A percentile compares a stretch with the other conserved stretches of the same genome.
Evolutionary conservation across 2,797 vertebrate species (phyloP).

Genomic region (Gymnoscopelus microlampas): DNA sequence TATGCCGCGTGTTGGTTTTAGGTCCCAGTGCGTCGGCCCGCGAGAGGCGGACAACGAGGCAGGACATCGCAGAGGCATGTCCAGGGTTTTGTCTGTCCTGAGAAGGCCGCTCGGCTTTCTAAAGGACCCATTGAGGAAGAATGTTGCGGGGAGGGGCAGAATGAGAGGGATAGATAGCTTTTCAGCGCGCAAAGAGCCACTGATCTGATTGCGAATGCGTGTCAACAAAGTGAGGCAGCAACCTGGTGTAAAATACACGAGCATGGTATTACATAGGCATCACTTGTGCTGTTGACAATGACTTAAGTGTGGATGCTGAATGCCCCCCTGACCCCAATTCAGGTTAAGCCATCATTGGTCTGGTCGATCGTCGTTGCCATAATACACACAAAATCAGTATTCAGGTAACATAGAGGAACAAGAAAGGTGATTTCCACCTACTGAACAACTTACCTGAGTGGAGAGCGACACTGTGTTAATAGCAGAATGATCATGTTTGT

Average conservation of each 20-base stretch:
- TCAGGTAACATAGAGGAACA: no score
- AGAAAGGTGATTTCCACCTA: no score
- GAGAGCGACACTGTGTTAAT: no score
- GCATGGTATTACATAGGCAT: conserved; percentile 17
- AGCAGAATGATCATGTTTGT: no score
- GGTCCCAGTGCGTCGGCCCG: conserved; percentile 78
- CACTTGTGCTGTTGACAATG: conserved; percentile 36
- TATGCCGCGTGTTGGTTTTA: conserved; percentile 86
- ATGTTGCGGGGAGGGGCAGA: conserved; percentile 26
- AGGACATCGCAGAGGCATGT: conserved; percentile 78
- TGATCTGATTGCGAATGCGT: conserved; percentile 64
- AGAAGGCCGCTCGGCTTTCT: conserved; percentile 72
- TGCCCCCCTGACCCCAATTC: no score
- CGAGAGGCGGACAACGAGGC: conserved; percentile 73
- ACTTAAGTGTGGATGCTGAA: no score
- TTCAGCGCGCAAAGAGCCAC: conserved; percentile 47
- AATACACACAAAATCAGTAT: no score
- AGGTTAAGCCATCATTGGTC: no score
- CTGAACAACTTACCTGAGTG: no score
- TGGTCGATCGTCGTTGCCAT: no score
- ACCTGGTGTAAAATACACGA: conserved; percentile 25
- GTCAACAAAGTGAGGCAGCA: conserved; percentile 44
- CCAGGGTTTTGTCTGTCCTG: conserved; percentile 75
- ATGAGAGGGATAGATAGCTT: conserved; percentile 53
- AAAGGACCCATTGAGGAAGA: conserved; percentile 66